phyloP scores from a whole-genome alignment of 1,140 invertebrate genomes.

The Neotoxoptera formosana region DNA sequence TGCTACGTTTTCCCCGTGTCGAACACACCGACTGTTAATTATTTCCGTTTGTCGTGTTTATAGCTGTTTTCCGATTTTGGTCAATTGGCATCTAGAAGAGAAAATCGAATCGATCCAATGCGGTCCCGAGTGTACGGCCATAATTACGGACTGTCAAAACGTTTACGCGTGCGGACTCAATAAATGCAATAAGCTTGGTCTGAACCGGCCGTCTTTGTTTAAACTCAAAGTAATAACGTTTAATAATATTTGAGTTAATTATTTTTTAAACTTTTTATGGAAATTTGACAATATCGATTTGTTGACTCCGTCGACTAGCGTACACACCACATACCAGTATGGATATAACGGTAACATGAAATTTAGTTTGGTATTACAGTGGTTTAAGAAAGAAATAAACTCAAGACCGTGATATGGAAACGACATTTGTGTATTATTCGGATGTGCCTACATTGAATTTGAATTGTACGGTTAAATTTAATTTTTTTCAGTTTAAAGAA shows the following conservation, averaged over 20 bases:
- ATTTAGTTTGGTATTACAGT: too few relatives aligned
- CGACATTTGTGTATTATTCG: too few relatives aligned
- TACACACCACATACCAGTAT: too few relatives aligned
- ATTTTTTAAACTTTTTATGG: background rate
- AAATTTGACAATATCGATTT: too few relatives aligned
- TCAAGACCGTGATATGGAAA: too few relatives aligned
- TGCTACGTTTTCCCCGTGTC: background rate
- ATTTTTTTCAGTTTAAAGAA: constrained; percentile 46
- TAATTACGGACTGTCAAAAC: constrained; percentile 72
- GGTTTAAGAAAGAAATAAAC: too few relatives aligned
- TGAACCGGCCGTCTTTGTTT: constrained; percentile 62
- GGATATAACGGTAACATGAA: too few relatives aligned
- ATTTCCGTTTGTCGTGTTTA: constrained; percentile 57
- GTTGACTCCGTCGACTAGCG: too few relatives aligned
- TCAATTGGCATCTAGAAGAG: constrained; percentile 66
- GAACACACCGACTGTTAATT: background rate
- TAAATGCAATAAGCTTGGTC: constrained; percentile 74
- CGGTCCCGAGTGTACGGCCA: constrained; percentile 72
- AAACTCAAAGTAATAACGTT: constrained; percentile 58
- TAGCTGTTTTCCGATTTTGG: constrained; percentile 66
- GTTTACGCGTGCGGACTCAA: constrained; percentile 76
- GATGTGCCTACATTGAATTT: too few relatives aligned
- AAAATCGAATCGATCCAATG: constrained; percentile 69
- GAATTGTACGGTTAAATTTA: too few relatives aligned
- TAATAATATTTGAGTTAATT: background rate